Evolutionary conservation across 1,140 invertebrate genomes (phyloP).

Genomic region (Monochamus saltuarius): DNA sequence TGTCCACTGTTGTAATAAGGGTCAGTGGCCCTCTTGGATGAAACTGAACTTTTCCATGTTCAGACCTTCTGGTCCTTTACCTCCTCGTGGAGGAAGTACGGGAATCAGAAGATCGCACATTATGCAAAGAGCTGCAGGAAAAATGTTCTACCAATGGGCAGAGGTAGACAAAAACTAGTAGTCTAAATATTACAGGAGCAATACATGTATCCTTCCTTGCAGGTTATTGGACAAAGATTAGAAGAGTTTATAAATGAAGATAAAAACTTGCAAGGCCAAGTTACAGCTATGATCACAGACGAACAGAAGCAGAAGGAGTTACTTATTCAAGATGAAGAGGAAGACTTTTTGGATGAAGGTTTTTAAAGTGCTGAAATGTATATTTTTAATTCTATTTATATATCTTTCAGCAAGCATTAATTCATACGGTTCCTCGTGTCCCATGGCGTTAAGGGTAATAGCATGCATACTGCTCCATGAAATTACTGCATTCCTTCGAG

Average conservation of each 20-base stretch:
- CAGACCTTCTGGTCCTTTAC: constrained; percentile 69
- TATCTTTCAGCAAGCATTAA: constrained; percentile 76
- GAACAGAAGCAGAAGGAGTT: constrained; percentile 83
- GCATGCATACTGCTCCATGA: constrained; percentile 93
- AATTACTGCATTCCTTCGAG: constrained; percentile 94
- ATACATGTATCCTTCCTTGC: too few species aligned
- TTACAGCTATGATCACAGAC: constrained; percentile 68
- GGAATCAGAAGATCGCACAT: constrained; percentile 72
- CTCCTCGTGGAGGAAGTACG: constrained; percentile 49
- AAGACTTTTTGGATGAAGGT: constrained; percentile 98
- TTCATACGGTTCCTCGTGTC: constrained; percentile 81
- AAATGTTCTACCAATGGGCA: constrained; percentile 97
- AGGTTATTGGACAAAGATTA: constrained; percentile 75
- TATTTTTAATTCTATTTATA: not conserved
- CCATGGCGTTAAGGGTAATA: constrained; percentile 86
- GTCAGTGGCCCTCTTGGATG: constrained; percentile 97
- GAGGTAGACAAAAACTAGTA: constrained; percentile 64
- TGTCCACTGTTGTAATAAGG: constrained; percentile 96
- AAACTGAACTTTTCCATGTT: constrained; percentile 81
- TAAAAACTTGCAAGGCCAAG: constrained; percentile 67
- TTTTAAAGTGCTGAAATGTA: not conserved
- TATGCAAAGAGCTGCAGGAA: constrained; percentile 89
- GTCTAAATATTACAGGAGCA: too few species aligned
- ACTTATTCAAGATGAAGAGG: constrained; percentile 90
- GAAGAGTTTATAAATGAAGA: constrained; percentile 81